A percentile compares a stretch with the other conserved stretches of the same genome.
phyloP scores from a whole-genome alignment of 2,888 invertebrate genomes.

The Glyphotaelius pellucidus region DNA sequence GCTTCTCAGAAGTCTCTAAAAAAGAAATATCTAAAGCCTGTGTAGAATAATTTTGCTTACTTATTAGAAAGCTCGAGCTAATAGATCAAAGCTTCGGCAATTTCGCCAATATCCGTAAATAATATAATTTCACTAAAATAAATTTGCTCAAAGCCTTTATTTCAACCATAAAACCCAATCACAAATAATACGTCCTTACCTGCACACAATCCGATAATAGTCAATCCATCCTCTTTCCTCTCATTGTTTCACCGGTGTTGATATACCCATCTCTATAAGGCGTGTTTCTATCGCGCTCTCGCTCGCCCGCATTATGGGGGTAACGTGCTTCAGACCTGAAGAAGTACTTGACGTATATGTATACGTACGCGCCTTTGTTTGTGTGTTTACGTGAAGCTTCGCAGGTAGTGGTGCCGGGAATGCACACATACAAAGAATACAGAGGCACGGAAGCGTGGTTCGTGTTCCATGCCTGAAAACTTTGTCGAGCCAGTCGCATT shows the following conservation, averaged over 20 bases:
- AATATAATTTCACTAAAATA: slow-evolving; percentile 43
- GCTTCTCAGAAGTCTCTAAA: too few relatives aligned
- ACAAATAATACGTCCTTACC: slow-evolving; percentile 46
- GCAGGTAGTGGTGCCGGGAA: slow-evolving; percentile 9
- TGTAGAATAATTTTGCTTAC: background rate
- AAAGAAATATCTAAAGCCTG: background rate
- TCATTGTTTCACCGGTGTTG: slow-evolving; percentile 50
- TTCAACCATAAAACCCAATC: slow-evolving; percentile 55
- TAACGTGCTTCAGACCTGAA: slow-evolving; percentile 55
- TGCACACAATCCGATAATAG: slow-evolving; percentile 48
- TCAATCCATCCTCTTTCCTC: slow-evolving; percentile 46
- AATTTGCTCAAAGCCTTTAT: slow-evolving; percentile 44
- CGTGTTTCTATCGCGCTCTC: slow-evolving; percentile 51
- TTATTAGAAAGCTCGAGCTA: background rate
- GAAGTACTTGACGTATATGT: slow-evolving; percentile 51
- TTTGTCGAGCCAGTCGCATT: slow-evolving; percentile 61
- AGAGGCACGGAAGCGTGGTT: slow-evolving; percentile 51
- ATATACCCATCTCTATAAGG: slow-evolving; percentile 49
- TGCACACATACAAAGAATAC: slow-evolving; percentile 44
- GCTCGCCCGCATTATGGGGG: slow-evolving; percentile 51
- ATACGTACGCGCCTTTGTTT: slow-evolving; percentile 26
- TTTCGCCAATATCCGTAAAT: slow-evolving; percentile 26
- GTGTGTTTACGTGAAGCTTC: slow-evolving; percentile 22
- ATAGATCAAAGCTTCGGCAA: slow-evolving; percentile 5
- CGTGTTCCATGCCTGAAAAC: slow-evolving; percentile 57